A percentile compares a stretch with the other conserved stretches of the same genome.
These are phyloP conservation scores for Elysia chlorotica DNA, from an alignment of 1,140 invertebrate species.

Conservation along the genomic window DNA sequence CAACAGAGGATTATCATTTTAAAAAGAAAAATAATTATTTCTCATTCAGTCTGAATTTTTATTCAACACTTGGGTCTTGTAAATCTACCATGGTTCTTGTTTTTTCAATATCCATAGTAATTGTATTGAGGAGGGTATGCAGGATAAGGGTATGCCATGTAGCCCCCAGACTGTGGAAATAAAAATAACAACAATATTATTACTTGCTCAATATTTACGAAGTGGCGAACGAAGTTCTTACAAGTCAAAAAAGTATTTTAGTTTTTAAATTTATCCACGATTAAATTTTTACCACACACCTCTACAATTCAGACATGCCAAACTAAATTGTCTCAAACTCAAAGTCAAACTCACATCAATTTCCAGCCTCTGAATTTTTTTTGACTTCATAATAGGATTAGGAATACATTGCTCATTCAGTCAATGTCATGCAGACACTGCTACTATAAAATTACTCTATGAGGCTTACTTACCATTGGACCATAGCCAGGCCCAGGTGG, in stretches of 20 bases:
- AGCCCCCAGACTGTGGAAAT: not conserved
- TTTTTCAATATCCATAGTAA: slow-evolving; percentile 17
- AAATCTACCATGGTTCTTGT: too few relatives aligned
- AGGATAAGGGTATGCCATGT: slow-evolving; percentile 16
- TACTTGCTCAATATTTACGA: not conserved
- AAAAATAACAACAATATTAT: not conserved
- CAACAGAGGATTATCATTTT: too few relatives aligned
- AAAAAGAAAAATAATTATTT: too few relatives aligned
- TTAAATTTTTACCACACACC: not conserved
- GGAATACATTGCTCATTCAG: too few relatives aligned
- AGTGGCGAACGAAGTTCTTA: not conserved
- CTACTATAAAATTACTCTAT: too few relatives aligned
- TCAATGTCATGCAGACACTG: too few relatives aligned
- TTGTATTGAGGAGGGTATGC: not conserved
- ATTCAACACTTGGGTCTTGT: too few relatives aligned
- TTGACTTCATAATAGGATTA: too few relatives aligned
- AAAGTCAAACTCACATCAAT: too few relatives aligned
- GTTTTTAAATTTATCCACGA: not conserved
- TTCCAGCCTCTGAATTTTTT: too few relatives aligned
- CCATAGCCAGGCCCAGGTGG: not conserved
- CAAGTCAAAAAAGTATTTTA: not conserved
- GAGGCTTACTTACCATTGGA: not conserved
- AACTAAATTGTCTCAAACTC: not conserved
- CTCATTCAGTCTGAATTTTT: too few relatives aligned
- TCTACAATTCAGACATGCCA: not conserved